Conservation (phyloP, 37 sponge, comb jelly and placozoan species). For the Beroe ovata region DNA sequence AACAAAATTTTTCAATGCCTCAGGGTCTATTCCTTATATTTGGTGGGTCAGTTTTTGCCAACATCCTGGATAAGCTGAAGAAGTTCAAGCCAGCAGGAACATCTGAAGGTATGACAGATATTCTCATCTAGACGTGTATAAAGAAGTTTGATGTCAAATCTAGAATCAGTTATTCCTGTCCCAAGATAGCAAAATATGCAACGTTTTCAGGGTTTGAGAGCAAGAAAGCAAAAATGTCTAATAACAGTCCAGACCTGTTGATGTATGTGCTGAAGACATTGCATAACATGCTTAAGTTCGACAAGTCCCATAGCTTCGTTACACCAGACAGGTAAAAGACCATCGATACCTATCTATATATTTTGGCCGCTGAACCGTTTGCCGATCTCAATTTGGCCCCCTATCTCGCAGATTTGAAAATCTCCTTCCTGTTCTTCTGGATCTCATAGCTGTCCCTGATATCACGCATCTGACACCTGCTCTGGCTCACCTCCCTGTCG, state of each 20-base stretch:
- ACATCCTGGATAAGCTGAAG: constrained; percentile 4
- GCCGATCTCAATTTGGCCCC: no score
- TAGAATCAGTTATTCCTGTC: no score
- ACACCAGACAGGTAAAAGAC: constrained; percentile 51
- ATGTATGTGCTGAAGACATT: constrained; percentile 13
- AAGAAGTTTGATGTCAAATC: no score
- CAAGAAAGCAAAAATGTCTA: constrained; percentile 4
- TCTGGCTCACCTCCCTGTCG: constrained; percentile 82
- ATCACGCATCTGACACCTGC: constrained; percentile 76
- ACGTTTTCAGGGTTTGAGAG: constrained; percentile 22
- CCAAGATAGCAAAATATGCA: no score
- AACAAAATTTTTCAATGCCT: not conserved
- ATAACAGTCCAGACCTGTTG: not conserved
- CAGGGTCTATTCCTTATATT: constrained; percentile 51
- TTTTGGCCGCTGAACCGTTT: no score
- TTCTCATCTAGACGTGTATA: no score
- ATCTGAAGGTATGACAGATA: not conserved
- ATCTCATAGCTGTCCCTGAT: constrained; percentile 27
- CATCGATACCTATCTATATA: no score
- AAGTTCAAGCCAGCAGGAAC: not conserved
- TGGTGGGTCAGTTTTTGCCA: constrained; percentile 8
- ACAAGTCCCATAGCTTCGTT: constrained; percentile 21
- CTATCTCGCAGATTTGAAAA: constrained; percentile 56
- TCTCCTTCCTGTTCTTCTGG: constrained; percentile 49
- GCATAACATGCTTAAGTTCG: constrained; percentile 25